Evolutionary conservation across 1,140 invertebrate genomes (phyloP), one percentile per base, ranked within the genome.

Genomic region (Harpegnathos saltator): DNA sequence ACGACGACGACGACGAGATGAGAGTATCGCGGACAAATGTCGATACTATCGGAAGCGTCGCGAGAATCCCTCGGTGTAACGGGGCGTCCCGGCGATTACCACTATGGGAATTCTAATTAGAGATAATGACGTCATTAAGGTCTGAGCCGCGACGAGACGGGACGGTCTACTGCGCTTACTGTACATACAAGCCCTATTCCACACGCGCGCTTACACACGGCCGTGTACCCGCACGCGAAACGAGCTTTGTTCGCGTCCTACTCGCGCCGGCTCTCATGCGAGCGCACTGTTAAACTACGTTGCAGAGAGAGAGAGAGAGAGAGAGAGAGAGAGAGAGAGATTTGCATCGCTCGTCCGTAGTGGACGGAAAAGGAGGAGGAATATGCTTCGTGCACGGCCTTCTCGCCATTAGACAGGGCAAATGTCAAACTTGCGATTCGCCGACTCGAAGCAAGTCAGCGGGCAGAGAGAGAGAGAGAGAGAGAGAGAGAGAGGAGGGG

Each of bases 111-210:
- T 92, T 91, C 92, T 93, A 93, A 93, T 93, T 93, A 92, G 90
- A 92, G 89, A 91, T 94, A 94, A 94, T 93, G 91, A 94, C 92
- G 93, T 92, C 92, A 94, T 94, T 94, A 92, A 90, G 89, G 92
- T 93, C 92, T 93, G 90, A 89, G 90, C 88, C 89, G 90, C 92
- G 92, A 92, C 90, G 91, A 93, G 90, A 93, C 92, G 89, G 86
- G 87, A 93, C 90, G 93, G 90, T 93, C 92, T 91, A 86, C 88
- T 92, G 92, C 90, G 89, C 89, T 91, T 90, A 89, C 90, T 89
- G 90, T 90, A 90, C 88, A 85, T 77, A 73, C 72, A 22, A 54
- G 48, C 50, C 90, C 88, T 86, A 83, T 80, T 84, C 86, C 89
- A 82, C 74, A 82, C 74, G 44, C 73, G 89, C 29, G 38, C 38